Evolutionary conservation across 1,140 invertebrate species (phyloP).

Genomic region (Solen grandis): DNA sequence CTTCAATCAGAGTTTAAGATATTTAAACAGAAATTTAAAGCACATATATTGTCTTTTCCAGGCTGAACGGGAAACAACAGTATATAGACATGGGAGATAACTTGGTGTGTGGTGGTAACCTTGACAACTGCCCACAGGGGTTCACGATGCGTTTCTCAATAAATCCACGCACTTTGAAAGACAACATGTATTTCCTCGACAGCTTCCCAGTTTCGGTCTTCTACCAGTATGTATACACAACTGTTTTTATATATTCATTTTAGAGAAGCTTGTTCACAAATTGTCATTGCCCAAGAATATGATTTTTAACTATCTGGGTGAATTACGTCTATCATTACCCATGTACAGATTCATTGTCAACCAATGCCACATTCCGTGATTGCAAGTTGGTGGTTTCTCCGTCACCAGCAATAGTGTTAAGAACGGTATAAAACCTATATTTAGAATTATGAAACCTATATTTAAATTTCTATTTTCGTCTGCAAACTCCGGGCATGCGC

Average conservation of each 20-base stretch:
- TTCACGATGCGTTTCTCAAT: conserved; percentile 69
- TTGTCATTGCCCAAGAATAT: not conserved
- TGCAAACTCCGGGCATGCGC: too few relatives aligned
- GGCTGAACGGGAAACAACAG: conserved; percentile 70
- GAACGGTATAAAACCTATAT: not conserved
- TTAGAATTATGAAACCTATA: too few relatives aligned
- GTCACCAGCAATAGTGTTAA: not conserved
- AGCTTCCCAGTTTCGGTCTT: conserved; percentile 75
- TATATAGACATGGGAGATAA: conserved; percentile 73
- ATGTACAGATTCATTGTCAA: not conserved
- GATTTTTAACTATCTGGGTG: not conserved
- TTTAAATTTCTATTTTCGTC: too few relatives aligned
- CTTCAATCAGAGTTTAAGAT: too few relatives aligned
- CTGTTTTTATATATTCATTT: not conserved
- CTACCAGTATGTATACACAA: conserved; percentile 65
- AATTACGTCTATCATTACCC: not conserved
- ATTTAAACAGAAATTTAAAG: too few relatives aligned
- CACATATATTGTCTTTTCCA: not conserved
- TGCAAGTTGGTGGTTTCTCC: not conserved
- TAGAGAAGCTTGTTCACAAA: not conserved
- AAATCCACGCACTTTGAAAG: conserved; percentile 65
- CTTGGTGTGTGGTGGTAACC: conserved; percentile 72
- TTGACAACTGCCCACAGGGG: conserved; percentile 72
- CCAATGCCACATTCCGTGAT: not conserved
- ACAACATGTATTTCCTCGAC: conserved; percentile 76